Percentiles rank a stretch among this genome's conserved stretches.
Evolutionary conservation across 2,113 vertebrate genomes (phyloP).

Genomic region (Sciurus niger): DNA sequence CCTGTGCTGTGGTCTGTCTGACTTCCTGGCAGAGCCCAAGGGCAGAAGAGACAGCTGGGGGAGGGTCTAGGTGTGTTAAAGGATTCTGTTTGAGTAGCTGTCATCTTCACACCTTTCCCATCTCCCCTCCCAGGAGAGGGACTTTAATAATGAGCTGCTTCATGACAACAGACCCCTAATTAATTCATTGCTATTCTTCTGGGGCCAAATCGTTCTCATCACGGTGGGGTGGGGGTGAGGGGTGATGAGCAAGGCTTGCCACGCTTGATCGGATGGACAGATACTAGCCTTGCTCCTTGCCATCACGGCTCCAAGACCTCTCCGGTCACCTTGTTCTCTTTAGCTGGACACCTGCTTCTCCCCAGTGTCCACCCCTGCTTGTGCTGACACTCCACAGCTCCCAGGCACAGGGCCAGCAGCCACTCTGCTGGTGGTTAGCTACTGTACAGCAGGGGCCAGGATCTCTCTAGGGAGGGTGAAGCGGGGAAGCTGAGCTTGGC

Average conservation of each 20-base stretch:
- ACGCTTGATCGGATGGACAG: background rate
- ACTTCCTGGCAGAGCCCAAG: conserved; percentile 62
- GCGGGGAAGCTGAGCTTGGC: background rate
- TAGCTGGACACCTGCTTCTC: conserved; percentile 67
- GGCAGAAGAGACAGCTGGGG: conserved; percentile 84
- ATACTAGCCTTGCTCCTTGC: too few relatives aligned
- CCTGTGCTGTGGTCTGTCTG: background rate
- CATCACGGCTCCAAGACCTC: background rate
- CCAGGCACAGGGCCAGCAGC: background rate
- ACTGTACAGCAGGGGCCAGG: background rate
- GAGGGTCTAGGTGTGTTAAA: conserved; percentile 75
- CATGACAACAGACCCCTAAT: conserved; percentile 89
- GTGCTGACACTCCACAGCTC: background rate
- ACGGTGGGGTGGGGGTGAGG: conserved; percentile 70
- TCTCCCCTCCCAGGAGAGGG: conserved; percentile 82
- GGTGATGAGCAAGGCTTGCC: background rate
- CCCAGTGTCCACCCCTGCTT: background rate
- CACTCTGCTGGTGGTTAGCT: background rate
- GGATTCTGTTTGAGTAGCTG: conserved; percentile 87
- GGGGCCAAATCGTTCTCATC: conserved; percentile 84
- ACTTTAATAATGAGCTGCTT: conserved; percentile 88
- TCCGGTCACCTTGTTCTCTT: background rate
- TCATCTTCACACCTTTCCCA: conserved; percentile 85
- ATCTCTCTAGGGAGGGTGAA: background rate
- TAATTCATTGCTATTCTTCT: conserved; percentile 89